A percentile compares a stretch with the other conserved stretches of the same genome.
These are phyloP conservation scores for Spizaetus ornatus DNA, from an alignment of 2,113 vertebrate species.

Conservation along the genomic window DNA sequence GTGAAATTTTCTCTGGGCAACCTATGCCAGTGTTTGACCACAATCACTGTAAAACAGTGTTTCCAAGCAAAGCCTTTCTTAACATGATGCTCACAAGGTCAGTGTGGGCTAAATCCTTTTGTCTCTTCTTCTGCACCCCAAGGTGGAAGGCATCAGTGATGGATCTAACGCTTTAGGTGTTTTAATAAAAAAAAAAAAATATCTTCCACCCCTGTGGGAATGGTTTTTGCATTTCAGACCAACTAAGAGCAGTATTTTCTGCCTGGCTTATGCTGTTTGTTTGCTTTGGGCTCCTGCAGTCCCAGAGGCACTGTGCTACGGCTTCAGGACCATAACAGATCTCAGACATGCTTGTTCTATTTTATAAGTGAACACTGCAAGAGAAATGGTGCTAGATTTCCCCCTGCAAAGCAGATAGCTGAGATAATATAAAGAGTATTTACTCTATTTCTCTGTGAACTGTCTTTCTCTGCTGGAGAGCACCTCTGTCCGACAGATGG, in stretches of 20 bases:
- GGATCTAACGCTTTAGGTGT: neutral
- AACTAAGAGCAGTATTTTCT: neutral
- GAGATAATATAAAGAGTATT: neutral
- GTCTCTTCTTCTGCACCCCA: neutral
- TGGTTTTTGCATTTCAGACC: neutral
- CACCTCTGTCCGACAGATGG: neutral
- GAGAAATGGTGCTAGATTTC: neutral
- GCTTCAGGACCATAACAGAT: neutral
- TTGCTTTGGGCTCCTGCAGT: neutral
- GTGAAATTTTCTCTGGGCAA: neutral
- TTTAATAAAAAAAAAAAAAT: neutral
- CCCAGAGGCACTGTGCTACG: neutral
- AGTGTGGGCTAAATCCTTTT: neutral
- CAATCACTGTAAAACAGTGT: neutral
- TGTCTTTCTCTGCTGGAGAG: slow-evolving; percentile 12
- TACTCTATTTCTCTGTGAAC: neutral
- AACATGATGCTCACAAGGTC: neutral
- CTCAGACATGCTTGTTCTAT: neutral
- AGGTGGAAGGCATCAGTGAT: neutral
- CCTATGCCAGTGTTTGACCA: neutral
- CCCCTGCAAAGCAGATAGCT: neutral
- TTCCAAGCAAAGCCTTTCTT: neutral
- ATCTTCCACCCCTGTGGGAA: neutral
- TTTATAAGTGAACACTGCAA: neutral
- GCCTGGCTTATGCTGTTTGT: neutral